Percentiles rank a stretch among this genome's conserved stretches.
Evolutionary conservation across 2,888 invertebrate species (phyloP).

Genomic region (Drosophila nigricruria): DNA sequence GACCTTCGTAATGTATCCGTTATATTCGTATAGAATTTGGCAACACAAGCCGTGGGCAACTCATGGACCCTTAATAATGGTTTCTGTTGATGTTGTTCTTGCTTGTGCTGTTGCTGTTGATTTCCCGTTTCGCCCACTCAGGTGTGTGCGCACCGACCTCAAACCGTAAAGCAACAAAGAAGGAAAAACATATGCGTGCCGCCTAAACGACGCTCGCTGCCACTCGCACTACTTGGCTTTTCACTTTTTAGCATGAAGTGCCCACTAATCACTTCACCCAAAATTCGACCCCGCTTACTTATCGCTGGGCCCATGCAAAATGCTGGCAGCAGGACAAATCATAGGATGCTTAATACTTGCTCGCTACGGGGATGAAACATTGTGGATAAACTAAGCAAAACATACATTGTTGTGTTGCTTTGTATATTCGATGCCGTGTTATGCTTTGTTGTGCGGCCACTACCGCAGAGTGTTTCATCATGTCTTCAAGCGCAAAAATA

Average conservation of each 20-base stretch:
- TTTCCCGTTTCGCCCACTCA: conserved; percentile 76
- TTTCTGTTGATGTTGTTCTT: conserved; percentile 25
- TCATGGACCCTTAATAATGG: conserved; percentile 51
- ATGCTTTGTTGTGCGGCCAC: conserved; percentile 39
- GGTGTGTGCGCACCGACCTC: conserved; percentile 70
- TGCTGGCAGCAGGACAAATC: conserved; percentile 38
- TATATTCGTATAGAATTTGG: conserved; percentile 60
- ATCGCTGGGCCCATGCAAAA: conserved; percentile 32
- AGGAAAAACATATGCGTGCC: conserved; percentile 82
- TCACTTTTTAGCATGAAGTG: conserved; percentile 81
- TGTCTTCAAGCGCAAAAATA: conserved; percentile 84
- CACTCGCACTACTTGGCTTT: conserved; percentile 83
- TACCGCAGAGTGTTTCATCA: conserved; percentile 70
- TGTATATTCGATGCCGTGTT: conserved; percentile 26
- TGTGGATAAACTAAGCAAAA: conserved; percentile 42
- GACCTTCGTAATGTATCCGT: conserved; percentile 85
- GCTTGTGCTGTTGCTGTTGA: conserved; percentile 62
- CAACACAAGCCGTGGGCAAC: conserved; percentile 45
- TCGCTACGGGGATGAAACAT: conserved; percentile 54
- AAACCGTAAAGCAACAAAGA: conserved; percentile 66
- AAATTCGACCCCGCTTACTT: conserved; percentile 70
- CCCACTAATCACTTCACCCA: conserved; percentile 79
- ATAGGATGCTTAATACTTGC: conserved; percentile 23
- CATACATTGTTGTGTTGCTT: conserved; percentile 27
- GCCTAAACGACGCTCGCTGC: conserved; percentile 80